Evolutionary conservation across 2,797 vertebrate genomes (phyloP).

Genomic region (Aphelocoma californica): DNA sequence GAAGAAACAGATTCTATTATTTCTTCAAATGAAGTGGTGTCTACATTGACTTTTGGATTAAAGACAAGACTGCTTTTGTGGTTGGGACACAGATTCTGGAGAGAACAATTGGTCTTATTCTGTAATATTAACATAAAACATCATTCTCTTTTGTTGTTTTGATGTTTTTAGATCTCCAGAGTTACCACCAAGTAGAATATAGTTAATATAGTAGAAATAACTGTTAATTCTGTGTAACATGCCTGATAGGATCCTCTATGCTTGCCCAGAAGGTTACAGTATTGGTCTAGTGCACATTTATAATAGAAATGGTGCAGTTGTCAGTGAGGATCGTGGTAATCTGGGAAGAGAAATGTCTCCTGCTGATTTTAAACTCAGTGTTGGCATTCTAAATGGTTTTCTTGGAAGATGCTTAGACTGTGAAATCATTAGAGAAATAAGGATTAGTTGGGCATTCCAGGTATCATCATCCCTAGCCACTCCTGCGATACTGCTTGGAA

Average conservation of each 20-base stretch:
- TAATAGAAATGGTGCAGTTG: background rate
- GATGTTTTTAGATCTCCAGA: background rate
- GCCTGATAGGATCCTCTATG: background rate
- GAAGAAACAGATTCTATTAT: background rate
- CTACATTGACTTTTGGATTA: background rate
- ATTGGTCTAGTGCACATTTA: background rate
- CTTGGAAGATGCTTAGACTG: background rate
- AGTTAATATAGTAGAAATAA: background rate
- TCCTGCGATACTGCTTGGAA: background rate
- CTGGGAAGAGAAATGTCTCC: background rate
- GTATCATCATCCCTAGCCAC: background rate
- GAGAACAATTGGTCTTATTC: background rate
- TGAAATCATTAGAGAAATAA: background rate
- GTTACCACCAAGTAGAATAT: background rate
- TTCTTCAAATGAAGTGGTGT: background rate
- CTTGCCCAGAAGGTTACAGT: background rate
- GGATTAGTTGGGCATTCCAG: background rate
- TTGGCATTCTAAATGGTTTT: background rate
- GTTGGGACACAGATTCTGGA: background rate
- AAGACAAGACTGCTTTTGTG: background rate
- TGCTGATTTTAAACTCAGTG: background rate
- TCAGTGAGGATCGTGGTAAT: background rate
- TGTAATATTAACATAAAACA: background rate
- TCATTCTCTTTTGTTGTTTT: background rate
- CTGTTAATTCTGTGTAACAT: background rate